A percentile compares a stretch with the other conserved stretches of the same genome.
Evolutionary conservation across 2,797 vertebrate genomes (phyloP).

Genomic region (Onychomys leucogaster): DNA sequence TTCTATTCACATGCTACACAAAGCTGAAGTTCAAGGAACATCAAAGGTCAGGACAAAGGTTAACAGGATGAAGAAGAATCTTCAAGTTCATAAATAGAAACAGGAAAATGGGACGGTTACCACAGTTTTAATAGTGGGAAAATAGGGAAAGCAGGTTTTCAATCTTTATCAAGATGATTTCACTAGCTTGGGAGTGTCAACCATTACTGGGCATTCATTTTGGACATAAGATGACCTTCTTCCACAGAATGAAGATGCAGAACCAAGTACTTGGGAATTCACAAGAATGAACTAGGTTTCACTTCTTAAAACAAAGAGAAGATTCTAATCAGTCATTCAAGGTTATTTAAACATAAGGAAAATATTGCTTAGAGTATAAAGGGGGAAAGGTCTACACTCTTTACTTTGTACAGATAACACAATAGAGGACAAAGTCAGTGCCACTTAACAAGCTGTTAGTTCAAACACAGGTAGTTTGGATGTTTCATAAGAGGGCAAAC

Average conservation of each 20-base stretch:
- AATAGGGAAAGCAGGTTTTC: background rate
- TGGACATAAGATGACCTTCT: background rate
- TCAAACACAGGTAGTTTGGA: constrained; percentile 10
- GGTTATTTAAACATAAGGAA: constrained; percentile 8
- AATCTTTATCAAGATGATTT: constrained; percentile 34
- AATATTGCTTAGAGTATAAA: background rate
- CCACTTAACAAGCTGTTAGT: background rate
- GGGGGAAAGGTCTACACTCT: background rate
- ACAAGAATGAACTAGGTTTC: background rate
- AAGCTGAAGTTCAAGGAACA: constrained; percentile 4
- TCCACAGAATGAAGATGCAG: background rate
- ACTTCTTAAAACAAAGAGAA: background rate
- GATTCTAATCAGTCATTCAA: background rate
- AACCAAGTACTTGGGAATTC: constrained; percentile 22
- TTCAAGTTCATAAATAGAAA: constrained; percentile 14
- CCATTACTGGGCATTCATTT: background rate
- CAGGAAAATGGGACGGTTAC: background rate
- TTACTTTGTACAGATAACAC: background rate
- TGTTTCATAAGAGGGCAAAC: background rate
- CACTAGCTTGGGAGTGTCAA: background rate
- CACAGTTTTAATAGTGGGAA: constrained; percentile 1
- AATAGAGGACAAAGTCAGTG: constrained; percentile 11
- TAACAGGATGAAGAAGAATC: constrained; percentile 28
- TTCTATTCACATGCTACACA: background rate
- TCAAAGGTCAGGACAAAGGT: constrained; percentile 14